A percentile compares a stretch with the other conserved stretches of the same genome.
These are phyloP conservation scores for Tetheella fluctuosa DNA, from an alignment of 2,888 invertebrate genomes.

Conservation along the genomic window DNA sequence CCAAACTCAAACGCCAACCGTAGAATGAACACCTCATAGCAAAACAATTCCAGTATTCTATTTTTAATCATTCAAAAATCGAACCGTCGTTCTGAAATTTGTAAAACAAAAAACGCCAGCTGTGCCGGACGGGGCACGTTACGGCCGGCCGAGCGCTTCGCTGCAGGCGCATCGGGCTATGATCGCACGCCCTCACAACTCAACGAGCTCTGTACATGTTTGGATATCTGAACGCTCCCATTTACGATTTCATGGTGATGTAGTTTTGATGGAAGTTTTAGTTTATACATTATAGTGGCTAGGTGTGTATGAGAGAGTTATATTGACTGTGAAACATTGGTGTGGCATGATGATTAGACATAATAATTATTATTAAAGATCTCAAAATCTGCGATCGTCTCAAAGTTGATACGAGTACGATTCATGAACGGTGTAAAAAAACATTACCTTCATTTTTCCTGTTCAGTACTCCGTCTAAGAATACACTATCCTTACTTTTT, in stretches of 20 bases:
- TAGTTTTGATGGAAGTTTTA: slow-evolving; percentile 1
- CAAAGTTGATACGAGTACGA: no score
- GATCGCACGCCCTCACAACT: slow-evolving; percentile 31
- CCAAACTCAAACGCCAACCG: slow-evolving; percentile 7
- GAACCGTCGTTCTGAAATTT: slow-evolving; percentile 35
- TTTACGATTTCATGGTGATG: slow-evolving; percentile 9
- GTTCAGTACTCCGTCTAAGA: no score
- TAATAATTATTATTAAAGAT: no score
- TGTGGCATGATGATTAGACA: neutral
- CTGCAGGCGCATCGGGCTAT: slow-evolving; percentile 53
- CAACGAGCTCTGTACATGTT: slow-evolving; percentile 15
- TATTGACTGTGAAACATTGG: neutral
- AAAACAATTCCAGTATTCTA: slow-evolving; percentile 8
- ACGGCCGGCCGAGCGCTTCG: slow-evolving; percentile 54
- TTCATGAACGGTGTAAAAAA: no score
- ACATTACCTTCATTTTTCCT: no score
- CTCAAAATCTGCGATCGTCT: no score
- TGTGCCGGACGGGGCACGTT: slow-evolving; percentile 50
- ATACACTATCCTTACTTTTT: no score
- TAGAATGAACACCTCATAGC: neutral
- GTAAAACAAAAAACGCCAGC: slow-evolving; percentile 39
- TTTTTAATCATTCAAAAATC: slow-evolving; percentile 34
- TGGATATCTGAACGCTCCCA: slow-evolving; percentile 14
- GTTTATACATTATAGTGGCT: neutral
- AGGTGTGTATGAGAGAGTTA: neutral